Percentiles rank a stretch among this genome's conserved stretches.
Evolutionary conservation across 2,888 invertebrate genomes (phyloP).

Genomic region (Alcis repandata): DNA sequence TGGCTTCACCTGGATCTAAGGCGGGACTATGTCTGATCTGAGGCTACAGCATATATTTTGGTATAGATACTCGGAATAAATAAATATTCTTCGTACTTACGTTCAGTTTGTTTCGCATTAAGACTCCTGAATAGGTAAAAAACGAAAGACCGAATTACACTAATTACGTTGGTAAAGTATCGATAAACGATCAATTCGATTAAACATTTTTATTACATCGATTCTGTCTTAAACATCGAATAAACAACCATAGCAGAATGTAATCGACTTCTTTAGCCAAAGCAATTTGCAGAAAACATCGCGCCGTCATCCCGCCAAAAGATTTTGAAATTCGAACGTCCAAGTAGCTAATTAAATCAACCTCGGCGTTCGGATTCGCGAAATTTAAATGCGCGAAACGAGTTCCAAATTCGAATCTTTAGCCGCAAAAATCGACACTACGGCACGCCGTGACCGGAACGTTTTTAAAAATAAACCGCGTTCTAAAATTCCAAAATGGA

Average conservation of each 20-base stretch:
- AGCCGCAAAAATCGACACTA: conserved; percentile 75
- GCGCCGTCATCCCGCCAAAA: conserved; percentile 26
- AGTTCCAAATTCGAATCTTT: conserved; percentile 54
- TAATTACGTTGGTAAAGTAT: neutral
- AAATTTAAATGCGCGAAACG: conserved; percentile 43
- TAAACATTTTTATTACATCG: conserved; percentile 13
- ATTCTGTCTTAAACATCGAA: conserved; percentile 2
- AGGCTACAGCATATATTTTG: no score
- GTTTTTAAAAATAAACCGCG: conserved; percentile 41
- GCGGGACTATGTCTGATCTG: no score
- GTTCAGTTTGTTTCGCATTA: neutral
- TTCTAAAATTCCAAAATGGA: conserved; percentile 64
- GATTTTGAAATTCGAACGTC: conserved; percentile 36
- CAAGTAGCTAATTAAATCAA: conserved; percentile 39
- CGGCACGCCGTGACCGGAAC: conserved; percentile 51
- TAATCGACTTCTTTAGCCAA: conserved; percentile 12
- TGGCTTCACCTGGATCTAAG: no score
- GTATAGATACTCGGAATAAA: no score
- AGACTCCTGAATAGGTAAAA: neutral
- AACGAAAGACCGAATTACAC: neutral
- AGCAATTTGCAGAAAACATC: conserved; percentile 26
- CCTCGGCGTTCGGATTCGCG: conserved; percentile 30
- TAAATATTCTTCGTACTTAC: no score
- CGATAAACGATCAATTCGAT: neutral
- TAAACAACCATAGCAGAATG: conserved; percentile 23